Evolutionary conservation across 23 tunicate species (phyloP), one percentile per base, ranked within the genome.

Genomic region (Ascidia mentula): DNA sequence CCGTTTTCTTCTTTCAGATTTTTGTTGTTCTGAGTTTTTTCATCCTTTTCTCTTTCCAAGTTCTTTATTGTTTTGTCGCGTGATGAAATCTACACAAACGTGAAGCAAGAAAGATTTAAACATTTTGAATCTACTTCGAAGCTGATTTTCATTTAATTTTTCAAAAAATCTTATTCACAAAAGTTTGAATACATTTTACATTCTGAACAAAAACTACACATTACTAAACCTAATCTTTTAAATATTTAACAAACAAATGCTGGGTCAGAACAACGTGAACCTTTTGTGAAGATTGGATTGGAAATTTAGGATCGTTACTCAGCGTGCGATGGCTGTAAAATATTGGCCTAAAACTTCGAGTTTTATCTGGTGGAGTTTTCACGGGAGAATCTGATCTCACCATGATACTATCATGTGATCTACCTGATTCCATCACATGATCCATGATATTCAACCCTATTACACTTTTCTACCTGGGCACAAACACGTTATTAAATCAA

Each of bases 1-100:
- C 89, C 95, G 37, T 84, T 85, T 70, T 90, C 95, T 36, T 90
- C 95, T 76, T 84, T 84, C 40, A 84, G 79, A 1, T 84, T 82
- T 80, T 85, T 81, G 37, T 80, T 72, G 8, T 6, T 35, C 42
- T 76, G 75, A 37, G 45, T 75, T 2, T 40, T 69, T 18, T 79
- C 77, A 15, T 72, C 74, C 9, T 79, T 35, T 5, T 80, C 84
- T 69, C 18, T 38, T 46, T 84, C 95, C 13, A 90, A 73, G 20
- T 84, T 81, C 39, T 84, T 81, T 65, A 90, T 80, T 32, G 89
- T 75, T 45, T 79, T 73, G 65, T 90, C 89, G 36, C 95, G 78
- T 22, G 89, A 69, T 15, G 88, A 84, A 31, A 84, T 84, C 85
- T 90, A 45, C 32, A 77, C 20, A 42, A 53, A 53, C 1, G 24